A percentile compares a stretch with the other conserved stretches of the same genome.
phyloP scores from a whole-genome alignment of 1,140 invertebrate species.

The Panagrolaimus sp. region DNA sequence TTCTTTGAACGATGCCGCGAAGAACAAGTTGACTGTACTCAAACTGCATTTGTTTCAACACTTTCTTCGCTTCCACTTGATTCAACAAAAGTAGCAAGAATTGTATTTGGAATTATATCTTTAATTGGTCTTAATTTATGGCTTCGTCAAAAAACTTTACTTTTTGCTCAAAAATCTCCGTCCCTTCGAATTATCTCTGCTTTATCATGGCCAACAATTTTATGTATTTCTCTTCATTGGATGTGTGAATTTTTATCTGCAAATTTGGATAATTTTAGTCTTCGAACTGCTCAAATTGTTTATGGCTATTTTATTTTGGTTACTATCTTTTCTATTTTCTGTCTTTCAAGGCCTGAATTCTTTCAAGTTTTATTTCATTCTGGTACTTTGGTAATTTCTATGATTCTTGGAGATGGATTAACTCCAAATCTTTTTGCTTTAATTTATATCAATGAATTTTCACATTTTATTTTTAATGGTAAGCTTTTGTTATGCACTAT shows the following conservation, averaged over 20 bases:
- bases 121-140: not conserved
- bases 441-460: conserved; percentile 6
- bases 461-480: conserved; percentile 14
- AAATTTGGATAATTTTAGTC: conserved; percentile 5
- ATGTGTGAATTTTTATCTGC: conserved; percentile 15
- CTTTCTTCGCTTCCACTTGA: not conserved
- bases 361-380: conserved; percentile 13
- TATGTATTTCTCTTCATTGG: conserved; percentile 26
- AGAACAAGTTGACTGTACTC: conserved; percentile 25
- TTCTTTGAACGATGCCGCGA: conserved; percentile 30
- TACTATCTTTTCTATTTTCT: not conserved
- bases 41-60: not conserved
- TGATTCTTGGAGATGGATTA: conserved; percentile 23
- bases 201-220: conserved; percentile 20
- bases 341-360: not conserved
- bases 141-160: not conserved
- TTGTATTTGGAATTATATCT: not conserved
- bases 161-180: not conserved
- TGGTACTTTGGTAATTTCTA: conserved; percentile 14
- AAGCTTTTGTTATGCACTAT: conserved; percentile 9
- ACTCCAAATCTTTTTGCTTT: conserved; percentile 12
- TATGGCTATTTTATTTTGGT: conserved; percentile 17
- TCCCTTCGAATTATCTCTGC: conserved; percentile 10
- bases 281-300: conserved; percentile 19
- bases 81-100: not conserved